Conservation (phyloP, 1,140 invertebrate genomes). For the Zophobas morio region DNA sequence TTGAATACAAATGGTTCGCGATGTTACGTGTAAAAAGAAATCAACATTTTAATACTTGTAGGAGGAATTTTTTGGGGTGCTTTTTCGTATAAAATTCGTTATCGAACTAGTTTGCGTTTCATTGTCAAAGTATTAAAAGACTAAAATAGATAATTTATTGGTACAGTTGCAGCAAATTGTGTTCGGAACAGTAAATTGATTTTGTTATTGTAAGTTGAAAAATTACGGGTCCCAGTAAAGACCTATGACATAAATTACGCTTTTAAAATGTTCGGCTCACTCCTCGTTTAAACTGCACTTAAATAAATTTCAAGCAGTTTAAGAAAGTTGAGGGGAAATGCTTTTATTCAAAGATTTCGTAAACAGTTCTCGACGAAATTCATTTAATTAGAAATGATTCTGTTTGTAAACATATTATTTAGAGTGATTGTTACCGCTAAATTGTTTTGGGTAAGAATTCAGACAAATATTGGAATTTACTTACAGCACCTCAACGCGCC, state of each 20-base stretch:
- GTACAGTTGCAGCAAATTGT: slow-evolving; percentile 12
- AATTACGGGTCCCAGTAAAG: slow-evolving; percentile 9
- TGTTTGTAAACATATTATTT: slow-evolving; percentile 9
- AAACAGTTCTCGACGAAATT: neutral
- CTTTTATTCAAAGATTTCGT: neutral
- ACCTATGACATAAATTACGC: slow-evolving; percentile 36
- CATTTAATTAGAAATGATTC: slow-evolving; percentile 14
- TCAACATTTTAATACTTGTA: slow-evolving; percentile 9
- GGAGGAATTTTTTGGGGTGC: neutral
- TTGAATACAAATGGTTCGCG: slow-evolving; percentile 3
- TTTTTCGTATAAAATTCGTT: neutral
- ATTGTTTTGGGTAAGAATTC: neutral
- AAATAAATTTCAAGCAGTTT: slow-evolving; percentile 22
- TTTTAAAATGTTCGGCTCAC: slow-evolving; percentile 23
- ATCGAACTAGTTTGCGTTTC: neutral
- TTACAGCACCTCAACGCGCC: neutral
- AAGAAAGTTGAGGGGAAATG: slow-evolving; percentile 12
- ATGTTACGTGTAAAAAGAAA: neutral
- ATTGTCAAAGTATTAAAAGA: neutral
- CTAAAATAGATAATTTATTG: slow-evolving; percentile 17
- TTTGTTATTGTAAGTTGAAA: slow-evolving; percentile 34
- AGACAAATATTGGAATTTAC: slow-evolving; percentile 7
- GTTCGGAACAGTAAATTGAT: slow-evolving; percentile 23
- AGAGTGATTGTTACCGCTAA: neutral
- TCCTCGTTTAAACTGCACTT: slow-evolving; percentile 23